Conservation (phyloP, 2,797 vertebrate genomes). For the Catamblyrhynchus diadema region DNA sequence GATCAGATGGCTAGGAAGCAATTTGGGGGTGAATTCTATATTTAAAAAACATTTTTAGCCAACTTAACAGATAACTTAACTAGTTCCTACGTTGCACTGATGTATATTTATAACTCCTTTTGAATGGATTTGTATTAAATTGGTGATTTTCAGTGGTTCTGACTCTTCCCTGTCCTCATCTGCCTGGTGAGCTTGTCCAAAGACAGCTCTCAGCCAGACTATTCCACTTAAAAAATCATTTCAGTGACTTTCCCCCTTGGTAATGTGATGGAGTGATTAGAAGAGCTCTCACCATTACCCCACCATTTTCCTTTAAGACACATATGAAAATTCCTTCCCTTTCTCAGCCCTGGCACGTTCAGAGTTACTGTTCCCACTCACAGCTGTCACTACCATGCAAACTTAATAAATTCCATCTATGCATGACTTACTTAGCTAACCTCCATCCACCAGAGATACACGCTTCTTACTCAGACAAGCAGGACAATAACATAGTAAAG, state of each 20-base stretch:
- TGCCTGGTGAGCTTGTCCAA: conserved; percentile 45
- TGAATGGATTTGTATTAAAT: conserved; percentile 48
- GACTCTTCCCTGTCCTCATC: conserved; percentile 13
- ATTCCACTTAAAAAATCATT: conserved; percentile 48
- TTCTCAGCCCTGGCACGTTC: conserved; percentile 54
- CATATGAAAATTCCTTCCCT: conserved; percentile 50
- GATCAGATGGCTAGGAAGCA: conserved; percentile 33
- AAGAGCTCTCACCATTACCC: conserved; percentile 58
- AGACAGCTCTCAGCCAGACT: conserved; percentile 39
- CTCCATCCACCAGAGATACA: conserved; percentile 64
- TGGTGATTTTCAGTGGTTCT: not conserved
- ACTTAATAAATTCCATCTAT: conserved; percentile 72
- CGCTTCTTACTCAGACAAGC: conserved; percentile 59
- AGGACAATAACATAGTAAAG: conserved; percentile 62
- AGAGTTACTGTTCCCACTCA: conserved; percentile 63
- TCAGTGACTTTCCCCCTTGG: conserved; percentile 23
- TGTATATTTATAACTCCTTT: conserved; percentile 34
- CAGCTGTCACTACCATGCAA: conserved; percentile 61
- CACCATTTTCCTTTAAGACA: conserved; percentile 49
- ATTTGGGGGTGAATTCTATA: conserved; percentile 41
- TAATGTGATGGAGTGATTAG: conserved; percentile 57
- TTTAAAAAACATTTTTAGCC: conserved; percentile 24
- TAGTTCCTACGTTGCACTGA: not conserved
- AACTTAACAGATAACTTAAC: conserved; percentile 51
- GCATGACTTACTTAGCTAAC: conserved; percentile 69